Evolutionary conservation across 92 coral and sea anemone genomes (phyloP).

Genomic region (Paramuricea clavata): DNA sequence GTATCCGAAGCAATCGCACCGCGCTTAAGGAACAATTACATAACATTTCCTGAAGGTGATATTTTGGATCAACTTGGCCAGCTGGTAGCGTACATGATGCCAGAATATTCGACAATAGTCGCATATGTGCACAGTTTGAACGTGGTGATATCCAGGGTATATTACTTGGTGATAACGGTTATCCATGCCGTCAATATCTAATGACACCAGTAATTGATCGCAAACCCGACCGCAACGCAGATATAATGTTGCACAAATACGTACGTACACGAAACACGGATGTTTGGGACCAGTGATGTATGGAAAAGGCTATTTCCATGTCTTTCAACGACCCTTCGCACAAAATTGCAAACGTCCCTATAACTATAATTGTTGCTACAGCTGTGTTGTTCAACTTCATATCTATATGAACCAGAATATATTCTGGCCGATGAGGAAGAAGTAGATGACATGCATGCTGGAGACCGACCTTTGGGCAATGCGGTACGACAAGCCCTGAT

Average conservation of each 20-base stretch:
- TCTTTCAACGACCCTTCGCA: constrained; percentile 4
- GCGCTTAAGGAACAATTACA: constrained; percentile 14
- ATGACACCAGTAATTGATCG: constrained; percentile 7
- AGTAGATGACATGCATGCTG: neutral
- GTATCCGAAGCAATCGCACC: constrained; percentile 35
- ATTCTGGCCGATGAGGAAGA: neutral
- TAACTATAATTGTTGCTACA: constrained; percentile 27
- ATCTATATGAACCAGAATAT: constrained; percentile 20
- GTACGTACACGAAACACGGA: constrained; percentile 11
- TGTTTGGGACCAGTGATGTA: constrained; percentile 13
- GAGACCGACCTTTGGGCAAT: neutral
- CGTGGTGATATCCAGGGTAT: neutral
- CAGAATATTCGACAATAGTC: constrained; percentile 28
- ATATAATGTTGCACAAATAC: neutral
- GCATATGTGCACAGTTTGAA: constrained; percentile 30
- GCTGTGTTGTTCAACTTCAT: constrained; percentile 24
- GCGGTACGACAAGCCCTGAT: neutral
- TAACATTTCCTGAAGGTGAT: constrained; percentile 29
- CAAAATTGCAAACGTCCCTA: constrained; percentile 13
- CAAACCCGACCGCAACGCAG: constrained; percentile 13
- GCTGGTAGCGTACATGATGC: constrained; percentile 24
- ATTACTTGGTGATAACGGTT: constrained; percentile 6
- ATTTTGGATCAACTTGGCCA: constrained; percentile 20
- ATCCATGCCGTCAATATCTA: constrained; percentile 5
- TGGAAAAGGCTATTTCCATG: constrained; percentile 6